Conservation (phyloP, 2,797 vertebrate species). For the Takifugu rubripes region DNA sequence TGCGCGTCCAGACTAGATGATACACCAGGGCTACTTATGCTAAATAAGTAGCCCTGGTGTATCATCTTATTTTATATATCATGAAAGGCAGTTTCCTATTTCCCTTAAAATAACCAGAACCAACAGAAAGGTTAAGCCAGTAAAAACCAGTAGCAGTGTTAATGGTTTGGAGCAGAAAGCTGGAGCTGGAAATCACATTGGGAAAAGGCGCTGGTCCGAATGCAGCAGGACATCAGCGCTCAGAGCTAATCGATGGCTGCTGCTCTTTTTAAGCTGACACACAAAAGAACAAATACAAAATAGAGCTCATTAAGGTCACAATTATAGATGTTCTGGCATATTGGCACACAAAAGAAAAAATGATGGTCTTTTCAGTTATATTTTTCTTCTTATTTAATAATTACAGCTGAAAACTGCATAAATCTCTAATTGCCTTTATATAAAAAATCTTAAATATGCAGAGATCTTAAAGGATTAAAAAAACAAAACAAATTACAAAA, state of each 20-base stretch:
- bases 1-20: slow-evolving; percentile 2
- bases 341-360: not conserved
- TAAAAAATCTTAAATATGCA: too few relatives aligned
- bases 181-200: slow-evolving; percentile 66
- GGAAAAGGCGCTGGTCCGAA: slow-evolving; percentile 69
- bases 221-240: slow-evolving; percentile 37
- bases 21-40: not conserved
- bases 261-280: slow-evolving; percentile 28
- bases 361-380: too few relatives aligned
- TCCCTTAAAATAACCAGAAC: slow-evolving; percentile 31
- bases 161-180: slow-evolving; percentile 36
- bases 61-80: not conserved
- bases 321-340: not conserved
- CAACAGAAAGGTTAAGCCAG: slow-evolving; percentile 23
- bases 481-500: too few relatives aligned
- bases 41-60: too few relatives aligned
- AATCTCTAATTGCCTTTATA: too few relatives aligned
- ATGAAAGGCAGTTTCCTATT: slow-evolving; percentile 7
- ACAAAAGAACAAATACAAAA: slow-evolving; percentile 16
- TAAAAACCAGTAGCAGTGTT: slow-evolving; percentile 48
- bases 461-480: too few relatives aligned
- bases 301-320: not conserved
- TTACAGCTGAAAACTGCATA: too few relatives aligned
- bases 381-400: too few relatives aligned
- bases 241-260: slow-evolving; percentile 74